Percentiles rank a stretch among this genome's conserved stretches.
These are phyloP conservation scores for Vulpes vulpes DNA, from an alignment of 2,113 vertebrate genomes.

Conservation along the genomic window DNA sequence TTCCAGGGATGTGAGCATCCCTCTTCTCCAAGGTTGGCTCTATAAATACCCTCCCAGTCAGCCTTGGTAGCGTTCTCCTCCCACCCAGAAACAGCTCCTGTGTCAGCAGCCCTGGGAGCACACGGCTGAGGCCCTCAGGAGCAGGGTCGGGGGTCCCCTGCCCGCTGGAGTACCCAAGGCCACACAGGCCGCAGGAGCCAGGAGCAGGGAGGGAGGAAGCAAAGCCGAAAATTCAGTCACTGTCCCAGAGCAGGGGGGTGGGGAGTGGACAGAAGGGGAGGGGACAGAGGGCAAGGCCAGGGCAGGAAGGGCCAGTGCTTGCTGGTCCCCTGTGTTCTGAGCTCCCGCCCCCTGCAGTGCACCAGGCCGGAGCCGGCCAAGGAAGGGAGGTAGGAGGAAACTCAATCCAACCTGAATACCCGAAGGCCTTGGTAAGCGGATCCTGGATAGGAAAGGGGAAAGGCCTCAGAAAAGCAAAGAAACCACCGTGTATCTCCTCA, in stretches of 20 bases:
- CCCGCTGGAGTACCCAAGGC: accelerated
- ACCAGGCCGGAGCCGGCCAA: too few species aligned
- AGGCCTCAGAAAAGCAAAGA: not conserved
- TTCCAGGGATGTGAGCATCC: constrained; percentile 43
- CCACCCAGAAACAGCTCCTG: not conserved
- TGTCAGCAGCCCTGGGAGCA: not conserved
- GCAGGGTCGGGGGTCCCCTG: not conserved
- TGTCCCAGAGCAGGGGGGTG: not conserved
- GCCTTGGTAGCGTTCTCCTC: not conserved
- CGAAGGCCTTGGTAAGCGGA: not conserved
- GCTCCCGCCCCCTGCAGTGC: not conserved
- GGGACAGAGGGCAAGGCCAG: not conserved
- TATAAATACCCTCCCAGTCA: constrained; percentile 63
- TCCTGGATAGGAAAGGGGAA: not conserved
- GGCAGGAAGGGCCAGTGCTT: not conserved
- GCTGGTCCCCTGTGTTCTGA: not conserved
- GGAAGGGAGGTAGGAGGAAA: not conserved
- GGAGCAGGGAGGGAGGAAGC: not conserved
- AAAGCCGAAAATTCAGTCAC: not conserved
- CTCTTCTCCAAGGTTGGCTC: constrained; percentile 61
- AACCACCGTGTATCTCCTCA: accelerated
- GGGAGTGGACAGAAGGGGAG: too few species aligned
- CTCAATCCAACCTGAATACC: not conserved
- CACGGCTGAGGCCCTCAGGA: not conserved
- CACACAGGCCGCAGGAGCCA: accelerated